Evolutionary conservation across 2,797 vertebrate genomes (phyloP), one percentile per base, ranked within the genome.

Genomic region (Eleutherodactylus coqui): DNA sequence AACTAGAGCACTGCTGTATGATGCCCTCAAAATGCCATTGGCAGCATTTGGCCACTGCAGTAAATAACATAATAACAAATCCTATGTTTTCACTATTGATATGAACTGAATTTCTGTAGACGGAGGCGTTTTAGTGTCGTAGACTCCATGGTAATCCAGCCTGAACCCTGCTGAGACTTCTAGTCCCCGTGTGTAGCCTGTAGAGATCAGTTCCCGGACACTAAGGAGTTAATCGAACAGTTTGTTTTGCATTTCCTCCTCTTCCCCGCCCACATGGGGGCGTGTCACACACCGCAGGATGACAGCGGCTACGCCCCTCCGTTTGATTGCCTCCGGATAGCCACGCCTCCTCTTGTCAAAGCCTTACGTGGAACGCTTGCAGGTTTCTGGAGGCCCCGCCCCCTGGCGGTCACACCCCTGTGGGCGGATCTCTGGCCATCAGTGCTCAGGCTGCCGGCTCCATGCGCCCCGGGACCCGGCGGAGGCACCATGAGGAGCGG

Each of bases 401-500:
- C 75, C 29, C 32, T 3, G 0, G 9, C 1, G 36, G 69, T 1
- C 38, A 38, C 76, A 58, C 86, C 86, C 76, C 60, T n/a, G 17
- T 84, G 45, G 86, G 81, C 76, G 51, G 86, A 45, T 53, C 76
- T 1, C 69, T 27, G 51, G 9, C 43, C 19, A 81, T 87, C 75
- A 87, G 86, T 79, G 75, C 58, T 75, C 64, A 16, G 75, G 81
- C 81, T 87, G 64, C 86, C 86, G 86, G 86, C 82, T 87, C 86
- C 86, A 87, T 84, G 86, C 53, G 86, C 82, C 45, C 86, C 82
- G 82, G 86, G 82, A 80, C 75, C 81, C 82, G 41, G 82, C 43
- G 67, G 86, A 60, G 83, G 73, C 45, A 79, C n/a, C 83, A 88
- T 83, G 87, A 82, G 53, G 87, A 83, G 73, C 67, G 86, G 82